Percentiles rank a stretch among this genome's conserved stretches.
Conservation (phyloP, 2,888 invertebrate genomes). For the Mimas tiliae region DNA sequence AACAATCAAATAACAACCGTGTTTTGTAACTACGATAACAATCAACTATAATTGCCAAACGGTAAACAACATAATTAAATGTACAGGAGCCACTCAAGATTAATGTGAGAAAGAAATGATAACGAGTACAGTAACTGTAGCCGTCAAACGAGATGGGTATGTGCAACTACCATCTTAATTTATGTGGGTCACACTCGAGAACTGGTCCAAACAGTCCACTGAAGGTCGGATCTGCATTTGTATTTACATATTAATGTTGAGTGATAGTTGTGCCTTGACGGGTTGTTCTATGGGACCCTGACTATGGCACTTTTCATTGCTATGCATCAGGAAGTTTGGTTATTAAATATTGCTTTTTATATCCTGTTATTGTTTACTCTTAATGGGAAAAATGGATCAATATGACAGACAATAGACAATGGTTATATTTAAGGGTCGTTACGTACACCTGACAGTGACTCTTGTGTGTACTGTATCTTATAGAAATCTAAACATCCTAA, state of each 20-base stretch:
- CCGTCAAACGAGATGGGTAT: neutral
- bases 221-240: neutral
- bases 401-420: no score
- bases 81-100: neutral
- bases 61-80: neutral
- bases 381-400: no score
- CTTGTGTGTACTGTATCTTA: no score
- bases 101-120: slow-evolving; percentile 6
- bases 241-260: neutral
- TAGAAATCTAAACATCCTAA: no score
- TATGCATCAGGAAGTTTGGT: no score
- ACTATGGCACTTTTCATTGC: no score
- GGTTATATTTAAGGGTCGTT: no score
- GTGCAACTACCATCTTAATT: neutral
- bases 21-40: slow-evolving; percentile 6
- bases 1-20: neutral
- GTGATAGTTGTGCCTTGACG: neutral
- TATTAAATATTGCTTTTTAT: no score
- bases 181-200: neutral
- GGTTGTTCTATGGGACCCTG: neutral
- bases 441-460: no score
- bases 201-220: neutral
- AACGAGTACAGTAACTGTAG: neutral
- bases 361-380: no score
- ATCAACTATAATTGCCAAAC: slow-evolving; percentile 7